A percentile compares a stretch with the other conserved stretches of the same genome.
phyloP scores from a whole-genome alignment of 2,113 vertebrate genomes.

The Solea senegalensis region DNA sequence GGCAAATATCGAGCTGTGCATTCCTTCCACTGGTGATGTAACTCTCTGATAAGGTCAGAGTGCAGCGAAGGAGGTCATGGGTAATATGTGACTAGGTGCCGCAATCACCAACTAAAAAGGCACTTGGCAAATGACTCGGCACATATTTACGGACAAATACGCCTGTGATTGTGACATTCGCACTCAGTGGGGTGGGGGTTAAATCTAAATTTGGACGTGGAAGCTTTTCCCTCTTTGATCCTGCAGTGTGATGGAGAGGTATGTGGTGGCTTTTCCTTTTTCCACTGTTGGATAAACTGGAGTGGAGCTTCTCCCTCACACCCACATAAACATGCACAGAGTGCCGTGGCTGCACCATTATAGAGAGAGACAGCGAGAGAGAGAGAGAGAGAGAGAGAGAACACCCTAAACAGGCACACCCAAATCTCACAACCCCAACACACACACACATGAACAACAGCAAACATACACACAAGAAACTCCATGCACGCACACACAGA shows the following conservation, averaged over 20 bases:
- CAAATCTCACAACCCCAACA: slow-evolving; percentile 69
- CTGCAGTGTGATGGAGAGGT: slow-evolving; percentile 38
- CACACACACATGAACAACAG: background rate
- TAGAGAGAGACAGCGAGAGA: slow-evolving; percentile 67
- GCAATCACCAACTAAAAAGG: slow-evolving; percentile 66
- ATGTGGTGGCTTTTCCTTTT: slow-evolving; percentile 44
- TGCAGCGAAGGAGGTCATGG: slow-evolving; percentile 58
- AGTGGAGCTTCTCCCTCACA: slow-evolving; percentile 54
- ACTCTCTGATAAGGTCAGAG: slow-evolving; percentile 71
- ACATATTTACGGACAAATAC: slow-evolving; percentile 53
- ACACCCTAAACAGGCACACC: slow-evolving; percentile 78
- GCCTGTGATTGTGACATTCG: slow-evolving; percentile 15
- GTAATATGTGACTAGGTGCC: slow-evolving; percentile 77
- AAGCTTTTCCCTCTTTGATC: slow-evolving; percentile 21
- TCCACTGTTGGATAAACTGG: slow-evolving; percentile 56
- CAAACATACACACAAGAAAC: background rate
- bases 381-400: slow-evolving; percentile 67
- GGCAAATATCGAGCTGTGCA: slow-evolving; percentile 55
- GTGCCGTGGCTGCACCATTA: slow-evolving; percentile 64
- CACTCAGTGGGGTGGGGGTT: slow-evolving; percentile 15
- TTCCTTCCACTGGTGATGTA: slow-evolving; percentile 74
- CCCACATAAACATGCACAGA: slow-evolving; percentile 22
- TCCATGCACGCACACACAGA: slow-evolving; percentile 51
- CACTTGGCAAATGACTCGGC: slow-evolving; percentile 66
- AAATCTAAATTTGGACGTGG: slow-evolving; percentile 36